Base-by-base conservation (phyloP, 2,113 vertebrate genomes). In the Nematolebias whitei region DNA sequence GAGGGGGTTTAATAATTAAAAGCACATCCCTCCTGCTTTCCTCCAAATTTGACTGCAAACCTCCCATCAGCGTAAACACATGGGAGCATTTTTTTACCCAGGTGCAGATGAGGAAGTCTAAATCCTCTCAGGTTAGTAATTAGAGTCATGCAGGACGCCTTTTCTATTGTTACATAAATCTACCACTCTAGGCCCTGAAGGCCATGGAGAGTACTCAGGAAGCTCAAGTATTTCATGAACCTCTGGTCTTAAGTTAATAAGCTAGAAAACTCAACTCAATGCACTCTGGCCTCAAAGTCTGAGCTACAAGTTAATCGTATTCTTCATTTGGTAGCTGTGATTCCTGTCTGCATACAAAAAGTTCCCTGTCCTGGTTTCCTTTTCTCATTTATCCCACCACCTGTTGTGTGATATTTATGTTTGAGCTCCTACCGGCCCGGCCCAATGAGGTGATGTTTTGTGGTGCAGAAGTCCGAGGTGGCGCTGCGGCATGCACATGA, bases 401-500 rank as follows among this genome's bases (percentile, higher is more conserved):
- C 79, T 79, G 70, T 65, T 71, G 68, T 48, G 61, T 62, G 54
- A 80, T 61, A 65, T 74, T 76, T 60, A 22, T 51, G 56, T 62
- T 69, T 35, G 82, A 81, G 41, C 69, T 88, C 76, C 84, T 83
- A 80, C 84, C 63, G 24, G 78, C 63, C n/a, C 38, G 29, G 51
- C 44, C 76, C 88, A 88, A 90, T 86, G 77, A 90, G 81, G 67
- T 76, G 71, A 45, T 59, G 61, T 85, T 83, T 81, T 40, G 22
- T 71, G 35, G 64, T 44, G 82, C 87, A 87, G 88, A 83, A 79
- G 79, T 84, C 75, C 24, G 72, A 76, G 75, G 88, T 87, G 89
- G 78, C 68, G 48, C 83, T 82, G 74, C 70, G 74, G 68, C 85
- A 64, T 56, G 52, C 56, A 19, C 61, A 89, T 92, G 86, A 92